Evolutionary conservation across 2,113 vertebrate genomes (phyloP).

Genomic region (Ceratotherium simum): DNA sequence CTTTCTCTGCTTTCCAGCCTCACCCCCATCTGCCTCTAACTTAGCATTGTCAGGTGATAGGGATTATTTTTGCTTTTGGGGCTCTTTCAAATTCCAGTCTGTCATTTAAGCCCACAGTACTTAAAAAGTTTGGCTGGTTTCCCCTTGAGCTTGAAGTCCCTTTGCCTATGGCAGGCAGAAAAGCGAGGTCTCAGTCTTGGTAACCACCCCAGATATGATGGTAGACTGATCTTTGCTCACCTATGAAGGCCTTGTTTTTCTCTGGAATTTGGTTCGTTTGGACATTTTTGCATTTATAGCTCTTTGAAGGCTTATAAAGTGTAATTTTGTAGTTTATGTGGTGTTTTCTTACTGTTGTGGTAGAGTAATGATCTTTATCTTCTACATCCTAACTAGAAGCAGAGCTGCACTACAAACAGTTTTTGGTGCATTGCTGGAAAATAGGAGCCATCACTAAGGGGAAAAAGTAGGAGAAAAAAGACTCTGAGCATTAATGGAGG

Average conservation of each 20-base stretch:
- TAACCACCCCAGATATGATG: too few relatives aligned
- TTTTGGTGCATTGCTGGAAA: background rate
- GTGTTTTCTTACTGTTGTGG: background rate
- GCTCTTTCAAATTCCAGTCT: background rate
- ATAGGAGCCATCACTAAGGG: background rate
- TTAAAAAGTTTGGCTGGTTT: background rate
- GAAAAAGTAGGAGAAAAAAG: background rate
- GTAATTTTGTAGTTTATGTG: too few relatives aligned
- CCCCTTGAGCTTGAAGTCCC: background rate
- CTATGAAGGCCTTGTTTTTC: background rate
- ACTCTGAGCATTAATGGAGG: fast-evolving
- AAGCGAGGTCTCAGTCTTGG: background rate
- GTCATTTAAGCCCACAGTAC: background rate
- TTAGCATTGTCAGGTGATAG: too few relatives aligned
- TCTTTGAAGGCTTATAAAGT: background rate
- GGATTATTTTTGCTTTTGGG: background rate
- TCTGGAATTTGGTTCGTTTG: background rate
- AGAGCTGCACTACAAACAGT: background rate
- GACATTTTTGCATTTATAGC: background rate
- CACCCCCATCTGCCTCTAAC: fast-evolving
- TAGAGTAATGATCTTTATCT: background rate
- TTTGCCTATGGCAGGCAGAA: fast-evolving
- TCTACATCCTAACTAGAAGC: background rate
- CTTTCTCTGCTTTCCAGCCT: background rate
- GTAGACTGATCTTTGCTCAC: background rate